phyloP scores from a whole-genome alignment of 2,797 vertebrate genomes.

The Danio kyathit region DNA sequence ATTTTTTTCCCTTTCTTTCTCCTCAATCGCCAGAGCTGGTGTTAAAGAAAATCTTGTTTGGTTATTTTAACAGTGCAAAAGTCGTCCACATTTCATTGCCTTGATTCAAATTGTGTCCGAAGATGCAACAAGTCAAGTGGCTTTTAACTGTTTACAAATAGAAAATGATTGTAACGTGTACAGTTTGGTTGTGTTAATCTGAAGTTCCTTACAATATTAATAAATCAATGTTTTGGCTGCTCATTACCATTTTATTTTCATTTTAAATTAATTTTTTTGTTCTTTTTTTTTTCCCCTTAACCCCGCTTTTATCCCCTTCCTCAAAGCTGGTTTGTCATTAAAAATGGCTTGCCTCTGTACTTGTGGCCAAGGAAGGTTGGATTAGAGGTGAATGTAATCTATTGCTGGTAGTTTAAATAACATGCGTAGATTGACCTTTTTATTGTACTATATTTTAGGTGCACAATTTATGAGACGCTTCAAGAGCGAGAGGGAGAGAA shows the following conservation, averaged over 20 bases:
- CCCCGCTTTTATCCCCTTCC: slow-evolving; percentile 45
- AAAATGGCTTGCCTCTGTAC: slow-evolving; percentile 65
- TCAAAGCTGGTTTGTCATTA: slow-evolving; percentile 78
- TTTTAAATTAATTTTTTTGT: slow-evolving; percentile 69
- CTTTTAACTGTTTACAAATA: slow-evolving; percentile 99
- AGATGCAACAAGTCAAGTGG: slow-evolving; percentile 98
- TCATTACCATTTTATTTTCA: slow-evolving; percentile 80
- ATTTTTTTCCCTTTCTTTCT: slow-evolving; percentile 74
- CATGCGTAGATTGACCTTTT: slow-evolving; percentile 69
- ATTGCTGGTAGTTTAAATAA: slow-evolving; percentile 68
- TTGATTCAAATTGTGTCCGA: slow-evolving; percentile 98
- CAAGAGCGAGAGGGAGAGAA: slow-evolving; percentile 65
- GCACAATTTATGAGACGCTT: slow-evolving; percentile 74
- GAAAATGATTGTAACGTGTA: slow-evolving; percentile 99
- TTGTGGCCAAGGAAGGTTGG: slow-evolving; percentile 55
- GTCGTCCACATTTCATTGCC: slow-evolving; percentile 99
- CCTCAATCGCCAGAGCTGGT: slow-evolving; percentile 91
- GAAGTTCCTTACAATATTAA: slow-evolving; percentile 92
- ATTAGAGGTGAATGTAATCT: slow-evolving; percentile 76
- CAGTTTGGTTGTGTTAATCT: slow-evolving; percentile 90
- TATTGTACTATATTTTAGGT: slow-evolving; percentile 78
- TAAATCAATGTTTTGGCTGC: slow-evolving; percentile 88
- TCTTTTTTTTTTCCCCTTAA: slow-evolving; percentile 82
- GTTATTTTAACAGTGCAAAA: slow-evolving; percentile 89
- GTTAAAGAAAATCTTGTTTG: slow-evolving; percentile 75